Evolutionary conservation across 2,113 vertebrate species (phyloP), one percentile per base, ranked within the genome.

Genomic region (Potamarius usumacintae): DNA sequence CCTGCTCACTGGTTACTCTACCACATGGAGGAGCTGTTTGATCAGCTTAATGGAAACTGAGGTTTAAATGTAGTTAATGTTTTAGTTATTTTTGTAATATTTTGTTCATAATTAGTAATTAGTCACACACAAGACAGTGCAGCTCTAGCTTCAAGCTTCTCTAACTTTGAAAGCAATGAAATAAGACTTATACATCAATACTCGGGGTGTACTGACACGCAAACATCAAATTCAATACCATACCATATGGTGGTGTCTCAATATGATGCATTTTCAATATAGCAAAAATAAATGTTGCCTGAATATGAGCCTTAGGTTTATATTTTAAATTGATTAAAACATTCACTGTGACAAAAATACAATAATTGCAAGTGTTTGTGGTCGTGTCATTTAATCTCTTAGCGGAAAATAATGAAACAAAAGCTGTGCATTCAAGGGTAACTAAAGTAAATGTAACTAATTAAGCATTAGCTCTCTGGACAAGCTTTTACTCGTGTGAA

Each of bases 21-120:
- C 90, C 90, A 91, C 90, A 89, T 67, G 87, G 83, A 87, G 90
- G 89, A 79, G 90, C 89, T 90, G 57, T 87, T 84, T 80, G 5
- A 65, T 87, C 79, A 87, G 30, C 52, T 69, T 67, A 34, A 15
- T 63, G 1, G 12, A 52, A 76, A 25, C n/a, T 57, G 7, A 2
- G 12, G 30, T 48, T 89, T 50, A 89, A 85, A 55, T 20, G 6
- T 22, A 8, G 7, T 18, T 18, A 52, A 9, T 69, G 8, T 53
- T 42, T 42, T 53, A 53, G 12, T 53, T 11, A 53, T 42, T 42
- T 42, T 42, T 42, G 42, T 42, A 4, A 42, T 42, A 42, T 42
- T 42, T 42, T 42, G 42, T 42, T 42, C 42, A 57, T 57, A 57
- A 12, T 12, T 57, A 15, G 11, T 53, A 53, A 53, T 53, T 53